These are phyloP conservation scores for Blastobasis lacticolella DNA, from an alignment of 2,888 invertebrate genomes.

Conservation along the genomic window DNA sequence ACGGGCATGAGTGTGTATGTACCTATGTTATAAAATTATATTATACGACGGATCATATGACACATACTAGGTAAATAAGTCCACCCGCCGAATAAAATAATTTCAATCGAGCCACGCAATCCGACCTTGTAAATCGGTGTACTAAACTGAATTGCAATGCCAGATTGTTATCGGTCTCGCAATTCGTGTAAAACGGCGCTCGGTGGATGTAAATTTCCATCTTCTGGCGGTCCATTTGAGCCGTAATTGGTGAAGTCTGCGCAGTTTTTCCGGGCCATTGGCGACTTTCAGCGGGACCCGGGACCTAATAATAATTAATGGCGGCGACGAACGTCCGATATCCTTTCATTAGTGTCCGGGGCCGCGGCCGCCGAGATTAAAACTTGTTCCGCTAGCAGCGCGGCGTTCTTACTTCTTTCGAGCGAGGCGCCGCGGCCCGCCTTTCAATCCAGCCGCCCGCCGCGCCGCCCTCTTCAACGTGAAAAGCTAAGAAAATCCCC, in stretches of 20 bases:
- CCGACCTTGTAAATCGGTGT: no score
- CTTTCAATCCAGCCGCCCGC: no score
- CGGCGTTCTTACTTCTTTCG: constrained; percentile 46
- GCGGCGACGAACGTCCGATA: constrained; percentile 65
- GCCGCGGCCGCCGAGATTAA: constrained; percentile 58
- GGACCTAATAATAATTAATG: constrained; percentile 72
- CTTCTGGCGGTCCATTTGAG: constrained; percentile 37
- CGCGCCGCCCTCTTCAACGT: no score
- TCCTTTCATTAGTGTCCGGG: constrained; percentile 69
- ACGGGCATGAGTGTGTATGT: no score
- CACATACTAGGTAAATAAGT: no score
- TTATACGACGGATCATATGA: no score
- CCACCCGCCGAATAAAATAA: no score
- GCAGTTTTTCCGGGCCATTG: constrained; percentile 65
- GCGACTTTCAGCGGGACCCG: constrained; percentile 42
- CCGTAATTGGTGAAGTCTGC: constrained; percentile 51
- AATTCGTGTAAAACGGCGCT: constrained; percentile 1
- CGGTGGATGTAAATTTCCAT: constrained; percentile 33
- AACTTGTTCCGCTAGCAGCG: constrained; percentile 57
- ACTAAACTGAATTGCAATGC: background rate
- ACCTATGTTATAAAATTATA: no score
- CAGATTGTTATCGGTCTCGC: background rate
- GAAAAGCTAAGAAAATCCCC: no score
- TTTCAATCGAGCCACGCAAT: no score
- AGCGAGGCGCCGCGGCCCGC: constrained; percentile 10